Percentiles rank a stretch among this genome's conserved stretches.
Conservation (phyloP, 2,113 vertebrate genomes). For the Poecile atricapillus region DNA sequence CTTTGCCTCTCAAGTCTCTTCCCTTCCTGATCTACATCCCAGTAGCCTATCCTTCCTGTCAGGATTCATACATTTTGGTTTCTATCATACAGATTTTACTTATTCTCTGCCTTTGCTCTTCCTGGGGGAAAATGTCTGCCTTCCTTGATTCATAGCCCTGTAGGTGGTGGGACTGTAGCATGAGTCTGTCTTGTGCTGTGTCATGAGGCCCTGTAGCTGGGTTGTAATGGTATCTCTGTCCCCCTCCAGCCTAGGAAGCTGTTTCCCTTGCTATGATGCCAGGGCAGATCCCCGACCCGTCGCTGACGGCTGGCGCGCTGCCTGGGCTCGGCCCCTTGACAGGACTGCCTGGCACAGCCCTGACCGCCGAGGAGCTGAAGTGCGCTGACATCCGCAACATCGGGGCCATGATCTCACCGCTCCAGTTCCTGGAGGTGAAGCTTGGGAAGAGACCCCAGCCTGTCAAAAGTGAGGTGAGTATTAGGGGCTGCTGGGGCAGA, state of each 20-base stretch:
- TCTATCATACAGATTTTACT: not conserved
- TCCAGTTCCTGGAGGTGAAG: constrained; percentile 90
- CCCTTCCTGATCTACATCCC: not conserved
- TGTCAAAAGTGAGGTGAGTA: constrained; percentile 89
- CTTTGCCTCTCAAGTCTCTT: not conserved
- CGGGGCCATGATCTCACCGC: constrained; percentile 86
- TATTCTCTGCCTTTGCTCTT: not conserved
- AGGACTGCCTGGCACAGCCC: constrained; percentile 85
- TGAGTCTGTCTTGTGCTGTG: not conserved
- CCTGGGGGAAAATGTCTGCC: not conserved
- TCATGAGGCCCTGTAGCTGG: not conserved
- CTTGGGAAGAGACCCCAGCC: constrained; percentile 86
- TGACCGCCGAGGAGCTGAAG: constrained; percentile 86
- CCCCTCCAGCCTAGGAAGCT: constrained; percentile 47
- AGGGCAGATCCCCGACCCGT: constrained; percentile 94
- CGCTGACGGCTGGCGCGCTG: constrained; percentile 88
- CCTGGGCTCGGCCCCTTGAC: constrained; percentile 88
- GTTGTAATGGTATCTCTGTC: not conserved
- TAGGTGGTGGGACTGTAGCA: not conserved
- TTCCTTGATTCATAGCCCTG: accelerated
- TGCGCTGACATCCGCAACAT: constrained; percentile 89
- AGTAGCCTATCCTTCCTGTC: not conserved
- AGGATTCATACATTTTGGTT: not conserved
- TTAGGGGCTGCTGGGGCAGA: not conserved
- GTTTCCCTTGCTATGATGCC: constrained; percentile 90